Evolutionary conservation across 2,797 vertebrate genomes (phyloP).

Genomic region (Sebastes goodei): DNA sequence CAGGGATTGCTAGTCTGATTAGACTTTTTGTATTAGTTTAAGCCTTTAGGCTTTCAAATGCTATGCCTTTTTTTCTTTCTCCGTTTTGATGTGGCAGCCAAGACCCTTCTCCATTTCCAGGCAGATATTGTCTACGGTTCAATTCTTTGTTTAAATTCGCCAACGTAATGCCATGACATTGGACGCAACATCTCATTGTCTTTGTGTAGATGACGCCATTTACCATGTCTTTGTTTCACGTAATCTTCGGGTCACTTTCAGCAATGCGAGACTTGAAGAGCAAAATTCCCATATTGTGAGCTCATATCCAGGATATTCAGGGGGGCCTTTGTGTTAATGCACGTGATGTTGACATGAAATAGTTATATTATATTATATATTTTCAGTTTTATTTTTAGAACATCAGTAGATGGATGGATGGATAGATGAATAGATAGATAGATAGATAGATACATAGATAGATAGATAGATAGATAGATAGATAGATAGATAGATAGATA

Average conservation of each 20-base stretch:
- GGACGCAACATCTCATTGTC: conserved; percentile 66
- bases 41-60: conserved; percentile 90
- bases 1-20: conserved; percentile 99
- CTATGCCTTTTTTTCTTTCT: conserved; percentile 61
- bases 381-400: not conserved
- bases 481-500: not conserved
- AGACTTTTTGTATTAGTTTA: conserved; percentile 99
- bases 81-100: conserved; percentile 75
- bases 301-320: not conserved
- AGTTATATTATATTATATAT: not conserved
- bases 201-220: conserved; percentile 72
- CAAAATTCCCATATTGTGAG: conserved; percentile 14
- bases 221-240: conserved; percentile 67
- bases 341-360: not conserved
- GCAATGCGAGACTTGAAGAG: conserved; percentile 22
- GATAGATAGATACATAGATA: not conserved
- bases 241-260: conserved; percentile 68
- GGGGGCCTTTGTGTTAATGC: conserved; percentile 14
- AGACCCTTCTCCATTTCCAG: conserved; percentile 68
- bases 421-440: not conserved
- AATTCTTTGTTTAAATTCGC: conserved; percentile 68
- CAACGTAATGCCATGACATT: conserved; percentile 62
- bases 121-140: conserved; percentile 72
- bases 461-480: not conserved
- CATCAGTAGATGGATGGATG: not conserved